Conservation (phyloP, 2,797 vertebrate genomes). For the Arctocebus calabarensis region DNA sequence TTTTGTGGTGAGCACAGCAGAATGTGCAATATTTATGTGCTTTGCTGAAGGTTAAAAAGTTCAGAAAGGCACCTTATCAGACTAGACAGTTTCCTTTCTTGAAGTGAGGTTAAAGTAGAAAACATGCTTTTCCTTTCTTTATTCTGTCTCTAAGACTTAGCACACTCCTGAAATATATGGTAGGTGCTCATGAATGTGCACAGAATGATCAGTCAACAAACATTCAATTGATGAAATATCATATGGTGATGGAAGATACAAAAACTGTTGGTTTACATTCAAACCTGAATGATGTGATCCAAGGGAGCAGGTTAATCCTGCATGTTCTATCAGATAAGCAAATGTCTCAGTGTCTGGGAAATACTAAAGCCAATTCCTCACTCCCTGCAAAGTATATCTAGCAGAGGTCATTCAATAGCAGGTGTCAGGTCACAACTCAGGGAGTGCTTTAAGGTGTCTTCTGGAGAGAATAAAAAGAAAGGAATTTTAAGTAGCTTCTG, state of each 20-base stretch:
- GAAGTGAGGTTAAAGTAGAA: constrained; percentile 1
- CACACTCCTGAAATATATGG: background rate
- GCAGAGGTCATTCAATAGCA: background rate
- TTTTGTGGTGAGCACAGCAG: background rate
- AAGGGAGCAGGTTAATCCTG: background rate
- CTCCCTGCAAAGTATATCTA: background rate
- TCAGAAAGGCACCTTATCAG: background rate
- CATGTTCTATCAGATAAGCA: background rate
- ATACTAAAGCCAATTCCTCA: background rate
- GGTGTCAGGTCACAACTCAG: background rate
- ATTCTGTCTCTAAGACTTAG: background rate
- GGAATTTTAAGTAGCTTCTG: background rate
- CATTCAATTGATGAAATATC: background rate
- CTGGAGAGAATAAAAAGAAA: constrained; percentile 2
- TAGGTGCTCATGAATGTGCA: background rate
- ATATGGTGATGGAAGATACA: background rate
- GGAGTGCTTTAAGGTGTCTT: background rate
- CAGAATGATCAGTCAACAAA: background rate
- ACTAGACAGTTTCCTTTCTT: background rate
- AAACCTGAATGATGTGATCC: background rate
- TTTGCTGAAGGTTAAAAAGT: constrained; percentile 22
- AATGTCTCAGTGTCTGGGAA: background rate
- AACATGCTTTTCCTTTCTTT: background rate
- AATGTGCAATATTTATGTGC: background rate
- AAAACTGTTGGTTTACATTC: background rate